Evolutionary conservation across 2,113 vertebrate genomes (phyloP).

Genomic region (Engystomops pustulosus): DNA sequence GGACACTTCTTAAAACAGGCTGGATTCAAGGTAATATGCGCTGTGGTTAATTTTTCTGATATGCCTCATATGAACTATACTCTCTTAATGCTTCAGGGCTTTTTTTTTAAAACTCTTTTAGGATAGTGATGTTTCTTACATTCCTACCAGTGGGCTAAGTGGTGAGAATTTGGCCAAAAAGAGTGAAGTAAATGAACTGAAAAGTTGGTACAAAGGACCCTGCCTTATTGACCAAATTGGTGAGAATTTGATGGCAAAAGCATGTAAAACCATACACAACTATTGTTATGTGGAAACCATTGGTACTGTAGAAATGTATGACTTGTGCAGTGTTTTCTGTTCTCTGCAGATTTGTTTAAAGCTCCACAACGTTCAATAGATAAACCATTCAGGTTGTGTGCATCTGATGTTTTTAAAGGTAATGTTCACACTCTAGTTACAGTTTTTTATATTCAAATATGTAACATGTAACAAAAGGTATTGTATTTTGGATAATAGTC

Average conservation of each 20-base stretch:
- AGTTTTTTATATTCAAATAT: too few species aligned
- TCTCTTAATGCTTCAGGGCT: too few species aligned
- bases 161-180: conserved; percentile 90
- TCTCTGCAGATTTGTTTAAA: conserved; percentile 87
- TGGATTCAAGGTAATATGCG: conserved; percentile 89
- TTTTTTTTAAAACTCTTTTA: conserved; percentile 73
- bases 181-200: conserved; percentile 82
- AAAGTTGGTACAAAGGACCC: conserved; percentile 89
- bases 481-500: too few species aligned
- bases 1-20: conserved; percentile 97
- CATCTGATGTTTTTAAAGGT: conserved; percentile 99
- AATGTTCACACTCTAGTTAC: too few species aligned
- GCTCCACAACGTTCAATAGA: conserved; percentile 90
- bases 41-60: conserved; percentile 44
- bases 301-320: too few species aligned
- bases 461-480: too few species aligned
- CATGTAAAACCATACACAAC: too few species aligned
- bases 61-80: too few species aligned
- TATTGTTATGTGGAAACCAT: too few species aligned
- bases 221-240: conserved; percentile 95
- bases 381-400: conserved; percentile 93
- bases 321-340: conserved; percentile 5
- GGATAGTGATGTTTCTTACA: conserved; percentile 93
- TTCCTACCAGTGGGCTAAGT: conserved; percentile 94
- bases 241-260: conserved; percentile 64